Percentiles rank a stretch among this genome's conserved stretches.
phyloP scores from a whole-genome alignment of 2,888 invertebrate species.

The Liopterus haemorrhoidalis region DNA sequence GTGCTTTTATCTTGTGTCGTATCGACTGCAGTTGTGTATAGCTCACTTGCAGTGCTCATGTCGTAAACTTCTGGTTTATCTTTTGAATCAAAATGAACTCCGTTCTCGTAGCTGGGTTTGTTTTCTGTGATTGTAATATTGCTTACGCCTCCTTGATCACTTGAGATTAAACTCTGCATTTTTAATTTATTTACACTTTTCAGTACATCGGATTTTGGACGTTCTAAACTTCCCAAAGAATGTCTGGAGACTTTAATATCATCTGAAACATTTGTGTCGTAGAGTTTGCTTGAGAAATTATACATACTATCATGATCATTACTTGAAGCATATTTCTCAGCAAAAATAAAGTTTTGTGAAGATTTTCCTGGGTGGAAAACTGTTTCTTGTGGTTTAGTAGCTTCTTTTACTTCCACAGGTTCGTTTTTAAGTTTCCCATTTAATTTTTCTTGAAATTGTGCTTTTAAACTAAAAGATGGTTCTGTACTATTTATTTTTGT shows the following conservation, averaged over 20 bases:
- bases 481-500: too few relatives aligned
- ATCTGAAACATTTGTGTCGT: slow-evolving; percentile 58
- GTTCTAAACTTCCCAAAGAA: slow-evolving; percentile 56
- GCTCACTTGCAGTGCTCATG: slow-evolving; percentile 32
- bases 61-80: slow-evolving; percentile 6
- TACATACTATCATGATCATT: slow-evolving; percentile 34
- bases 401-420: background rate
- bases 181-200: slow-evolving; percentile 41
- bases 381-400: slow-evolving; percentile 13
- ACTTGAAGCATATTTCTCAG: slow-evolving; percentile 36
- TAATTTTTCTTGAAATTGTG: slow-evolving; percentile 19
- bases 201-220: slow-evolving; percentile 58
- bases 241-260: slow-evolving; percentile 59
- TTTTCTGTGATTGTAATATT: slow-evolving; percentile 30
- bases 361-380: slow-evolving; percentile 24
- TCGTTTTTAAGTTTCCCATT: slow-evolving; percentile 15
- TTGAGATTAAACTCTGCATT: slow-evolving; percentile 23
- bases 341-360: slow-evolving; percentile 39
- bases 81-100: slow-evolving; percentile 48
- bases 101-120: slow-evolving; percentile 46
- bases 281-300: slow-evolving; percentile 33
- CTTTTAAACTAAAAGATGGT: slow-evolving; percentile 16
- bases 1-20: slow-evolving; percentile 50
- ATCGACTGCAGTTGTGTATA: slow-evolving; percentile 49
- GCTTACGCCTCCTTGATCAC: slow-evolving; percentile 26